Base-by-base conservation (phyloP, 2,888 invertebrate species). In the Chrysolina haemoptera region DNA sequence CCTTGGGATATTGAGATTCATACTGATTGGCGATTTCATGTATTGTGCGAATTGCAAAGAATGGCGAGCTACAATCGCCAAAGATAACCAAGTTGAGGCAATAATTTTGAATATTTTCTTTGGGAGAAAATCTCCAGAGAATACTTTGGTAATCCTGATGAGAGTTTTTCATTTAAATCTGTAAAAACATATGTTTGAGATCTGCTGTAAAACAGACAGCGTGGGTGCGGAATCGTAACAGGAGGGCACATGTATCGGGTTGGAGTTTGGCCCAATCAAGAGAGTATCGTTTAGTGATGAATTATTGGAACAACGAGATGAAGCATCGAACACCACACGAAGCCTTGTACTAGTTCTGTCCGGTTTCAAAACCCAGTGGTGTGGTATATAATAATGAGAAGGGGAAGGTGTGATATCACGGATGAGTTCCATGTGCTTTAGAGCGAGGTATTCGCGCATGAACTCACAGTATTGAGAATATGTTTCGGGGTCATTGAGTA, bases 361-460 rank as follows among this genome's bases (percentile, higher is more conserved):
- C 16, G 65, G 65, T n/a, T 65, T 65, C 43, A 65, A n/a, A 40
- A 65, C 65, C 12, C 66, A 66, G 20, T 66, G 66, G 43, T 66
- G 66, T n/a, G 41, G 63, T 41, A 63, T 63, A 18, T 63, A 63
- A 40, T 63, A 66, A 16, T 27, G 43, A 18, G 66, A 66, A 50
- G 66, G 66, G 43, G n/a, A 18, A n/a, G 48, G 50, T 14, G 66
- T 16, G 20, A 50, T 63, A 63, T 63, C 48, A 12, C 12, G 27
- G 12, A 66, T 22, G 8, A 22, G 48, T 50, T 66, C 48, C 66
- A 66, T 66, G 16, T 20, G 41, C 1, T 63, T 41, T 6, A 43
- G 20, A 16, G 40, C 35, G 9, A 63, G 16, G 35, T 66, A 66
- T 18, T 66, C 66, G 40, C 41, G 41, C 65, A 65, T 65, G 20